Conservation (phyloP, 2,113 vertebrate species). For the Cairina moschata region DNA sequence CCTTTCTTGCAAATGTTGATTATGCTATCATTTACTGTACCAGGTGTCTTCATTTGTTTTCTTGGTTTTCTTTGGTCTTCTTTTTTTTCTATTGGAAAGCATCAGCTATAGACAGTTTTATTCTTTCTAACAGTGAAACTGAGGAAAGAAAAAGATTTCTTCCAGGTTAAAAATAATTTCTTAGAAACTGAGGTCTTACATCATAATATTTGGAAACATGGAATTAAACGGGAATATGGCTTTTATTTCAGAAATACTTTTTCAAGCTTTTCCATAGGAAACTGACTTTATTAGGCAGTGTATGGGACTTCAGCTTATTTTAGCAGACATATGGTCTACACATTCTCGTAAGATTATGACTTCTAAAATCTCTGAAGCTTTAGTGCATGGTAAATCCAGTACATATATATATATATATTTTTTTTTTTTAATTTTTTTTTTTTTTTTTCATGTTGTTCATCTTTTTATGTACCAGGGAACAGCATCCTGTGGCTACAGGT, state of each 20-base stretch:
- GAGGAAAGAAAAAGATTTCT: background rate
- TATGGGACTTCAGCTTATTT: background rate
- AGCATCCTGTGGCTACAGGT: background rate
- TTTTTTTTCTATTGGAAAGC: background rate
- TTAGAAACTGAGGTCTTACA: background rate
- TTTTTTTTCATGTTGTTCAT: background rate
- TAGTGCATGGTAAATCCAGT: background rate
- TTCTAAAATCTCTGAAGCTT: background rate
- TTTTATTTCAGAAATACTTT: background rate
- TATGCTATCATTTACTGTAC: background rate
- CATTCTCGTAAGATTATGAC: background rate
- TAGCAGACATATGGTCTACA: background rate
- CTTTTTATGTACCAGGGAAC: background rate
- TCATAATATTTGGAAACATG: background rate
- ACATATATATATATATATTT: background rate
- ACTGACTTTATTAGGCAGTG: background rate
- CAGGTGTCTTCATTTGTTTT: background rate
- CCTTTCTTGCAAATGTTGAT: background rate
- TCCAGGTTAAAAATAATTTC: background rate
- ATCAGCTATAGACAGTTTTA: background rate
- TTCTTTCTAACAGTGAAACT: background rate
- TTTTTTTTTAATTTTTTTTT: background rate
- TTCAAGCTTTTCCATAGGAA: background rate
- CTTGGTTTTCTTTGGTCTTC: accelerated
- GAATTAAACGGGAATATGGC: background rate